Evolutionary conservation across 2,113 vertebrate genomes (phyloP).

Genomic region (Muntiacus reevesi): DNA sequence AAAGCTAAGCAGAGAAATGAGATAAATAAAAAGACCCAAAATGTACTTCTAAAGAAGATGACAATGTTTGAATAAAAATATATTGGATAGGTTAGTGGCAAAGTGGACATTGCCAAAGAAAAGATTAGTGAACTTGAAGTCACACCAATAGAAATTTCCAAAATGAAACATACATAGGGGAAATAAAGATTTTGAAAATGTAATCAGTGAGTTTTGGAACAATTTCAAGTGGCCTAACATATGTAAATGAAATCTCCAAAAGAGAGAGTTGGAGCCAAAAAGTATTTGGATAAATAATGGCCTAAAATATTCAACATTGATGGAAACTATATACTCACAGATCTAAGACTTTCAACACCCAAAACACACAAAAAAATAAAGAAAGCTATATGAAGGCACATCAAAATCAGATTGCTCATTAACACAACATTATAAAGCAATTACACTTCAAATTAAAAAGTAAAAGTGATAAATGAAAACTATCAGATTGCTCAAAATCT

Average conservation of each 20-base stretch:
- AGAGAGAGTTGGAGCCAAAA: not conserved
- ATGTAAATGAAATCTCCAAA: not conserved
- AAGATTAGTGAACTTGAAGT: conserved; percentile 6
- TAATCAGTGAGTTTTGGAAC: not conserved
- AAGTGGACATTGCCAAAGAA: conserved; percentile 4
- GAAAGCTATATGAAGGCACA: not conserved
- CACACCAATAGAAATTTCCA: not conserved
- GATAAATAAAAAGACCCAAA: not conserved
- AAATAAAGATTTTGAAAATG: not conserved
- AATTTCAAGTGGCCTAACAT: not conserved
- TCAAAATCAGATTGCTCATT: not conserved
- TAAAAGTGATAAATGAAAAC: not conserved
- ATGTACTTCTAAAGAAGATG: not conserved
- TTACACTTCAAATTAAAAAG: not conserved
- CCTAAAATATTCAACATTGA: not conserved
- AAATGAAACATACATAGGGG: not conserved
- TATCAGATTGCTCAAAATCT: not conserved
- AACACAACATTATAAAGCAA: not conserved
- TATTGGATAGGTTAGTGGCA: not conserved
- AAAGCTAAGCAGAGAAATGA: not conserved
- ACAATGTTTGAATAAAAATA: not conserved
- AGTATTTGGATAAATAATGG: not conserved
- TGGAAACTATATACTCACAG: not conserved
- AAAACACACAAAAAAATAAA: not conserved
- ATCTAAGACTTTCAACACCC: not conserved